Evolutionary conservation across 2,888 invertebrate genomes (phyloP).

Genomic region (Rutpela maculata): DNA sequence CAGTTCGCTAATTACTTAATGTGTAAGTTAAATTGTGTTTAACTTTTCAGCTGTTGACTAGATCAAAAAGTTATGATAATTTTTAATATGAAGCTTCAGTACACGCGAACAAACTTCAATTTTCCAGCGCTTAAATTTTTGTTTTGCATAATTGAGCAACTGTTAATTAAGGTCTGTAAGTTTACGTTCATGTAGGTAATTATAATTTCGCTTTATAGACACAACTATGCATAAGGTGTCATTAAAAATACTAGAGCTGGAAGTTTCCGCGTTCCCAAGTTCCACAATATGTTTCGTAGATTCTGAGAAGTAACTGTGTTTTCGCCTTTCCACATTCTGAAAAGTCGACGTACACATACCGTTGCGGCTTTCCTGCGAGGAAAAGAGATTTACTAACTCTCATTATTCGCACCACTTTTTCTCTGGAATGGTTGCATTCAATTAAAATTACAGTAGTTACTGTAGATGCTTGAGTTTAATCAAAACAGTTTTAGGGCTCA

Average conservation of each 20-base stretch:
- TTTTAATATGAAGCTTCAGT: background rate
- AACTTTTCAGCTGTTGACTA: background rate
- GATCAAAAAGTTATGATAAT: background rate
- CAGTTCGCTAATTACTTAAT: too few species aligned
- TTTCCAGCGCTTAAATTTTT: background rate
- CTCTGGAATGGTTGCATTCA: background rate
- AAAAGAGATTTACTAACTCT: background rate
- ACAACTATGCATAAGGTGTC: constrained; percentile 3
- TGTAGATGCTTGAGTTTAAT: background rate
- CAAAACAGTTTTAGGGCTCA: background rate
- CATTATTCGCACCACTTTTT: background rate
- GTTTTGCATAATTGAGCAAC: background rate
- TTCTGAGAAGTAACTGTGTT: constrained; percentile 2
- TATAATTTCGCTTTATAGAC: constrained; percentile 7
- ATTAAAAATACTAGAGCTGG: constrained; percentile 3
- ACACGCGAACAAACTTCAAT: background rate
- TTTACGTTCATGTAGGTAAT: constrained; percentile 7
- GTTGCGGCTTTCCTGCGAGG: background rate
- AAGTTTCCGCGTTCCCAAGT: constrained; percentile 3
- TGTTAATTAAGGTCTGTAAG: background rate
- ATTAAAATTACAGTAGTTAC: background rate
- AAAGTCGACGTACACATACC: constrained; percentile 23
- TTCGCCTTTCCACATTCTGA: constrained; percentile 23
- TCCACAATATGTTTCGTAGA: constrained; percentile 22
- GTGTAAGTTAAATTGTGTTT: too few species aligned